Base-by-base conservation (phyloP, 2,797 vertebrate genomes). In the Tinamus major region DNA sequence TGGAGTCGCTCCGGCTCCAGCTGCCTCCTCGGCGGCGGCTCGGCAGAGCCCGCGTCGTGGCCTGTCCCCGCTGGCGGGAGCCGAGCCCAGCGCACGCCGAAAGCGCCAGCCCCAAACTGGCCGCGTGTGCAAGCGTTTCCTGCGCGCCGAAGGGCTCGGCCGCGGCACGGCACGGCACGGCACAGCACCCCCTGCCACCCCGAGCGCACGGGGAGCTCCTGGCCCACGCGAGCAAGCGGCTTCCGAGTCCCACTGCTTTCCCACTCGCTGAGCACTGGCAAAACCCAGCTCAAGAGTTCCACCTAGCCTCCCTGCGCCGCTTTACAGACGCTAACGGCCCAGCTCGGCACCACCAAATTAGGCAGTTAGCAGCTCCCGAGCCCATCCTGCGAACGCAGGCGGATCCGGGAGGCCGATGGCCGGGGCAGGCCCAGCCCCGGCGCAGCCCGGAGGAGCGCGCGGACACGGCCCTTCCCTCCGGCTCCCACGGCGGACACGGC, bases 251-350 rank as follows among this genome's bases (percentile, higher is more conserved):
- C 63, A 67, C 61, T 53, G 19, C 48, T 79, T 67, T 68, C 84
- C 24, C 79, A 87, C 79, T 84, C 91, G 82, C 70, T 51, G 79
- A 91, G 85, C 87, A 61, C 0, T 88, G 89, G 78, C 87, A 93
- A 94, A 95, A 95, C 29, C 91, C 92, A 96, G 96, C 96, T 95
- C 94, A 95, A 96, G 95, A 96, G 95, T 95, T 95, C 95, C 94
- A 94, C 93, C 95, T 96, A 96, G 93, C 93, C 92, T 95, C 80
- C 82, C 74, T 69, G n/a, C 82, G 76, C 56, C 82, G 92, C 12
- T 77, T 91, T 95, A 96, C 94, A 96, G 79, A 95, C 27, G 37
- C 42, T 35, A 59, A 65, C 51, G 70, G 59, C 35, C 0, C 29
- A 89, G 65, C 67, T 85, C 74, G 58, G 33, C 79, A 94, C 48